Evolutionary conservation across 2,113 vertebrate species (phyloP), one percentile per base, ranked within the genome.

Genomic region (Eublepharis macularius): DNA sequence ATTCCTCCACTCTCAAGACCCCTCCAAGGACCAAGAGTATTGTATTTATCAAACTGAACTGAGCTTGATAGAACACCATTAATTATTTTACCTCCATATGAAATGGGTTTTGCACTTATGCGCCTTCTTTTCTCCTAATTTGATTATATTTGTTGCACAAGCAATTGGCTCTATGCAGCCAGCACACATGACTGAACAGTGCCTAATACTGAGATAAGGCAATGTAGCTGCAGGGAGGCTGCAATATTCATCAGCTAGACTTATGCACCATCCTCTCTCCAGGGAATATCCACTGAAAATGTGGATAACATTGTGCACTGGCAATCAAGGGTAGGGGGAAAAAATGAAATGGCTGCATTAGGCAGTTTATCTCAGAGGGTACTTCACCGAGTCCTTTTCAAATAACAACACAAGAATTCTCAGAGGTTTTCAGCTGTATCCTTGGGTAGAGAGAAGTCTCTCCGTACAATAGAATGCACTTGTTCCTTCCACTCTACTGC

Each of bases 401-500:
- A 91, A 90, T 81, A 91, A 87, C 82, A 83, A 43, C 81, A 49
- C 77, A 84, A 90, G 80, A 84, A 74, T 34, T 85, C 73, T 75
- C 70, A 7, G 36, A 85, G 76, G 11, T 87, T 81, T 16, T 39
- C 2, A 83, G 24, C 26, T 86, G 12, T 91, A 86, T 92, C 80
- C 85, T 81, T 69, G 90, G 85, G 69, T 87, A 87, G 2, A 72
- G 2, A 72, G 69, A 92, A 91, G 63, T 60, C 32, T 75, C 87
- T 88, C 80, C 26, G 1, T 86, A 65, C 51, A 70, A 83, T 83
- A 88, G 86, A 87, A 76, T n/a, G 43, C 34, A 88, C 84, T 73
- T 87, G 45, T 87, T 92, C 73, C 81, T 91, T 94, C 90, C 88
- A 89, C 87, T 89, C 77, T 89, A 65, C 77, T 88, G 54, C 26